Evolutionary conservation across 1,140 invertebrate genomes (phyloP).

Genomic region (Calephelis virginiensis): DNA sequence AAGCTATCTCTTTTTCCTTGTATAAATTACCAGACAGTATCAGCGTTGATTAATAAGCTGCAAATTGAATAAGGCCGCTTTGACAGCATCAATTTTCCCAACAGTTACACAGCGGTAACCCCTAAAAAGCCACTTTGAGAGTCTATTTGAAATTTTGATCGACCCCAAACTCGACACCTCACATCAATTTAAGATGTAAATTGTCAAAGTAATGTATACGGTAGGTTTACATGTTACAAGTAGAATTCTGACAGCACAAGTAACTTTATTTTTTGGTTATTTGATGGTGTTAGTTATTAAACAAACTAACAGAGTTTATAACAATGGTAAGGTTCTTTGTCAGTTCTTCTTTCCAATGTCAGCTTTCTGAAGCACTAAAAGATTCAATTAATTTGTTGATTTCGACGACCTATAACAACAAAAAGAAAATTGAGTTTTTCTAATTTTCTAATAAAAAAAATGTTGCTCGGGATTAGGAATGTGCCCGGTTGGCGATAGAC

Average conservation of each 20-base stretch:
- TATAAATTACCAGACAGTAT: conserved; percentile 29
- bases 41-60: conserved; percentile 66
- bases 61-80: conserved; percentile 69
- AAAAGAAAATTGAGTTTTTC: no score
- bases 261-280: no score
- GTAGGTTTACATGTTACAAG: conserved; percentile 46
- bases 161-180: conserved; percentile 71
- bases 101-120: conserved; percentile 49
- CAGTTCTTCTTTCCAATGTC: no score
- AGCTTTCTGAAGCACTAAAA: no score
- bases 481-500: no score
- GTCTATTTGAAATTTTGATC: conserved; percentile 77
- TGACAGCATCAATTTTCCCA: conserved; percentile 74
- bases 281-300: conserved; percentile 13
- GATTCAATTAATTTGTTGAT: no score
- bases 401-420: no score
- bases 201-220: conserved; percentile 60
- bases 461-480: no score
- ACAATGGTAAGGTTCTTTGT: no score
- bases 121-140: conserved; percentile 72
- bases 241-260: neutral
- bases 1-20: no score
- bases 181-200: conserved; percentile 75
- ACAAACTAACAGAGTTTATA: no score
- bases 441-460: no score